Evolutionary conservation across 2,113 vertebrate species (phyloP).

Genomic region (Hucho hucho): DNA sequence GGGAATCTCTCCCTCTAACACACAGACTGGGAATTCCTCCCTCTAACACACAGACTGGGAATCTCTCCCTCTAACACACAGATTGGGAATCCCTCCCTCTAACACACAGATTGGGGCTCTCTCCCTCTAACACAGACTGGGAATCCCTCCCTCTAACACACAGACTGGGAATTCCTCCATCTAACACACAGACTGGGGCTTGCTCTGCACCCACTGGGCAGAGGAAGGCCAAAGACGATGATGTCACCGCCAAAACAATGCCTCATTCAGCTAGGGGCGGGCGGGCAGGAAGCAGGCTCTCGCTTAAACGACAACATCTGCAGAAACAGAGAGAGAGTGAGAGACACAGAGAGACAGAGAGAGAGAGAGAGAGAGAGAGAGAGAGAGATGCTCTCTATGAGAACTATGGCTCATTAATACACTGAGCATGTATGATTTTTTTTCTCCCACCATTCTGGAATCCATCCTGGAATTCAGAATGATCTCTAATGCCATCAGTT

Average conservation of each 20-base stretch:
- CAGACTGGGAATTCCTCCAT: too few species aligned
- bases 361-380: slow-evolving; percentile 2
- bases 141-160: too few species aligned
- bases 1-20: too few species aligned
- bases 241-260: slow-evolving; percentile 77
- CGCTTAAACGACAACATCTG: slow-evolving; percentile 75
- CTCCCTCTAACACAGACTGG: too few species aligned
- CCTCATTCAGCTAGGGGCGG: slow-evolving; percentile 70
- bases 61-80: too few species aligned
- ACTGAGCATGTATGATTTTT: background rate
- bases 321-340: slow-evolving; percentile 23
- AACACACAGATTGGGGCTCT: too few species aligned
- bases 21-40: too few species aligned
- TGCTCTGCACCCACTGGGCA: slow-evolving; percentile 55
- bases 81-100: too few species aligned
- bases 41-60: too few species aligned
- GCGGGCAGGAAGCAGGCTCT: slow-evolving; percentile 71
- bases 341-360: background rate
- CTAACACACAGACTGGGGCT: background rate
- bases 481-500: background rate
- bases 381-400: slow-evolving; percentile 3
- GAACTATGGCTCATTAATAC: background rate
- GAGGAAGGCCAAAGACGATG: slow-evolving; percentile 75
- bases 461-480: background rate
- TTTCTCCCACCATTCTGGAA: background rate